Percentiles rank a stretch among this genome's conserved stretches.
phyloP scores from a whole-genome alignment of 2,113 vertebrate species.

The Gymnorhina tibicen region DNA sequence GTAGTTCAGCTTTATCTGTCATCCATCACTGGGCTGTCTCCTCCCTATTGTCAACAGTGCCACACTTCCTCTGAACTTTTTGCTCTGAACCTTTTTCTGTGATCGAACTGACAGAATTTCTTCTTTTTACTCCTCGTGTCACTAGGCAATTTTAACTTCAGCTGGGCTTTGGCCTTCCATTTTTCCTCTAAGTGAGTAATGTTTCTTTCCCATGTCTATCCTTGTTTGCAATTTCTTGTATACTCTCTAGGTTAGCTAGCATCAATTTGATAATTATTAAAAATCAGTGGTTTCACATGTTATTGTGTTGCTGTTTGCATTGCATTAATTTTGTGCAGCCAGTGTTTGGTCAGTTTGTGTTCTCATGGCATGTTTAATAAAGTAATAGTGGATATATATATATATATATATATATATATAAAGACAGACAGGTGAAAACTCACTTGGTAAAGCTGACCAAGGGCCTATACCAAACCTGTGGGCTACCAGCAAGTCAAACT shows the following conservation, averaged over 20 bases:
- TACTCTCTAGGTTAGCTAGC: background rate
- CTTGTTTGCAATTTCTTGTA: background rate
- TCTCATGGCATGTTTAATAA: background rate
- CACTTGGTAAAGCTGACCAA: background rate
- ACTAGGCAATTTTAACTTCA: background rate
- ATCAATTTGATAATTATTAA: background rate
- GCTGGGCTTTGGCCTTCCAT: background rate
- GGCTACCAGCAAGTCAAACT: background rate
- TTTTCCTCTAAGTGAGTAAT: background rate
- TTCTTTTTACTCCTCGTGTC: background rate
- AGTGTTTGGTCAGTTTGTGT: background rate
- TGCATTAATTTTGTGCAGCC: background rate
- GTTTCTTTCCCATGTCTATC: background rate
- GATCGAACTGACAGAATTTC: background rate
- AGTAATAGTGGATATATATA: background rate
- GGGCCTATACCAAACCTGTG: background rate
- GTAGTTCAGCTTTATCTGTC: background rate
- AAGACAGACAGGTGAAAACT: background rate
- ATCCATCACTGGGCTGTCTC: background rate
- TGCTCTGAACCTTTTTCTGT: background rate
- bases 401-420: background rate
- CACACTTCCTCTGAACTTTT: background rate
- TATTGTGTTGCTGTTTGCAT: background rate
- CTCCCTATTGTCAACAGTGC: background rate
- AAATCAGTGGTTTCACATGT: background rate